Base-by-base conservation (phyloP, 2,797 vertebrate species). In the Gouania willdenowi region DNA sequence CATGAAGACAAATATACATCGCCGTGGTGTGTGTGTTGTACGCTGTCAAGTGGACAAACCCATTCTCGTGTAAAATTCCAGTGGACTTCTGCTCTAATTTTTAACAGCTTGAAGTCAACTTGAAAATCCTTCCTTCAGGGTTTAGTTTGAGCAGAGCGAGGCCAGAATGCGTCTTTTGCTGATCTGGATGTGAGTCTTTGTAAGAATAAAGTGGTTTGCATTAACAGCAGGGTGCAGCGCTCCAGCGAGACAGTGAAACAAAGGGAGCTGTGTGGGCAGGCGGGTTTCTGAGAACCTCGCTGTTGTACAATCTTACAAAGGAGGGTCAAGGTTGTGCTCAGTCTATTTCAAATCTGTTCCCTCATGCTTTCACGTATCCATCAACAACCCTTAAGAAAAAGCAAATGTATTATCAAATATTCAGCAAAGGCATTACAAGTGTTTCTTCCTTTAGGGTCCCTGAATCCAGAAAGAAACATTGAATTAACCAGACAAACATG, bases 1-100 rank as follows among this genome's bases (percentile, higher is more conserved):
- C 25, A 23, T 44, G 22, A 75, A 56, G 56, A 83, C 49, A 83
- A 80, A 76, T 66, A 77, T 54, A 75, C 72, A 52, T 37, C 34
- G 59, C 19, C 19, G 17, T 23, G 16, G 27, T 17, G 32, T 40
- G 28, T 40, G 43, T 64, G 69, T 37, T 46, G 44, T 44, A 27
- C 4, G 18, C 5, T 59, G 58, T 53, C 29, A 45, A 15, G 30
- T 34, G 33, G 52, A 50, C 25, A n/a, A 23, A 8, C 15, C 10
- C 40, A 20, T 21, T 46, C 61, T 46, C 60, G 8, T 30, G 37
- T 34, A 47, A 62, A 57, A 59, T 20, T 27, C 13, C 5, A 10
- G 2, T 11, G 35, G 41, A 44, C 34, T 15, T 10, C 13, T 0
- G 1, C 32, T 48, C 6, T 22, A 21, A 40, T 50, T 48, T 48